Conservation (phyloP, 2,888 invertebrate species). For the Lomographa bimaculata region DNA sequence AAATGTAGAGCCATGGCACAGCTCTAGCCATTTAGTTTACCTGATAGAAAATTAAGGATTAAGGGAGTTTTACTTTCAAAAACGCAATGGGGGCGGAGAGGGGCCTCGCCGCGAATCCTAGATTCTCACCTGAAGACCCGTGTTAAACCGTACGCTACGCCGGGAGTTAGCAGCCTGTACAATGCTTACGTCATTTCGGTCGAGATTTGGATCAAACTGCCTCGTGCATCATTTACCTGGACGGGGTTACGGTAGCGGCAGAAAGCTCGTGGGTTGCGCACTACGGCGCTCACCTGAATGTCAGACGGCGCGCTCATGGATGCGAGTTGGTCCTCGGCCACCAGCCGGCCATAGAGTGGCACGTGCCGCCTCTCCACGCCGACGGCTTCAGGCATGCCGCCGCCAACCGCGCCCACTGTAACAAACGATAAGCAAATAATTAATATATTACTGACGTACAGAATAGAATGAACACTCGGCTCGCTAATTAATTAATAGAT, state of each 20-base stretch:
- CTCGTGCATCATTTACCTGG: slow-evolving; percentile 82
- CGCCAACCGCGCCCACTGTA: slow-evolving; percentile 78
- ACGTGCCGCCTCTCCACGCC: slow-evolving; percentile 86
- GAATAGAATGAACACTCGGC: too few relatives aligned
- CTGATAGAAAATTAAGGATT: too few relatives aligned
- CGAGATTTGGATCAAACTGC: slow-evolving; percentile 58
- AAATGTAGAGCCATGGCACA: too few relatives aligned
- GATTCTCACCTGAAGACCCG: too few relatives aligned
- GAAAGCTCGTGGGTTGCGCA: slow-evolving; percentile 82
- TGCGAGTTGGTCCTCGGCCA: slow-evolving; percentile 93
- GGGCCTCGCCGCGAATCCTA: too few relatives aligned
- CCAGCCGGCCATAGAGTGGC: slow-evolving; percentile 94
- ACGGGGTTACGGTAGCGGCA: slow-evolving; percentile 74
- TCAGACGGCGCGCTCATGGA: slow-evolving; percentile 85
- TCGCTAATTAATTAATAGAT: too few relatives aligned
- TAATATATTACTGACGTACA: too few relatives aligned
- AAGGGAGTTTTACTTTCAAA: too few relatives aligned
- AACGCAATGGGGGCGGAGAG: too few relatives aligned
- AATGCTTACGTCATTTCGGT: slow-evolving; percentile 17
- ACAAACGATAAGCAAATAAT: slow-evolving; percentile 48
- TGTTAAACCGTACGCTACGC: slow-evolving; percentile 14
- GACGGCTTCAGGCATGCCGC: slow-evolving; percentile 72
- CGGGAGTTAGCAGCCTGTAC: slow-evolving; percentile 23
- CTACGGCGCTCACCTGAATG: slow-evolving; percentile 84
- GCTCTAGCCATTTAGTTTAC: too few relatives aligned